A percentile compares a stretch with the other conserved stretches of the same genome.
These are phyloP conservation scores for Phorcus lineatus DNA, from an alignment of 2,888 invertebrate species.

Conservation along the genomic window DNA sequence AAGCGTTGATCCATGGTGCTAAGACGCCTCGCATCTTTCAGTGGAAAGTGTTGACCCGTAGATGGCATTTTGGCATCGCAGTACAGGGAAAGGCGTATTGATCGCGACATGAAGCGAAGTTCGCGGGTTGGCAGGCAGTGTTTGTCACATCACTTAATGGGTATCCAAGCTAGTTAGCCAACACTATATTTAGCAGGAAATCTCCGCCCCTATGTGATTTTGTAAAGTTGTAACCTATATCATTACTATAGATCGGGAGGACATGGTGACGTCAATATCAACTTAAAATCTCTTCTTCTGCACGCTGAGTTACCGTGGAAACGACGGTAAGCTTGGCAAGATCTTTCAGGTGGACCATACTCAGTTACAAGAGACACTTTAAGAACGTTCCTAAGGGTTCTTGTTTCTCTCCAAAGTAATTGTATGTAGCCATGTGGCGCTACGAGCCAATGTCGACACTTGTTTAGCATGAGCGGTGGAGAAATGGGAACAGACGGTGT, in stretches of 20 bases:
- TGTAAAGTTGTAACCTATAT: neutral
- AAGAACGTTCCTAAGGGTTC: neutral
- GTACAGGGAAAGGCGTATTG: neutral
- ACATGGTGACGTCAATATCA: no score
- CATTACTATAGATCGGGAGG: no score
- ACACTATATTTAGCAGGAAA: no score
- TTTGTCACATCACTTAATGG: neutral
- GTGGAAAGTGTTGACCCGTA: no score
- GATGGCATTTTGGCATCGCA: no score
- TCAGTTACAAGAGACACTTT: neutral
- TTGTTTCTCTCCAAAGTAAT: neutral
- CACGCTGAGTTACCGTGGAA: neutral
- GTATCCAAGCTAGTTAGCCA: neutral
- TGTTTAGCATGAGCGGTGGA: neutral
- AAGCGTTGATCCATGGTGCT: no score
- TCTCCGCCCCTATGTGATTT: neutral
- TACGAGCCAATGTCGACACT: neutral
- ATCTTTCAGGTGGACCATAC: neutral
- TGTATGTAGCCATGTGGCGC: constrained; percentile 4
- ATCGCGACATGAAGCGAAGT: neutral
- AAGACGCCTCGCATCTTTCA: no score
- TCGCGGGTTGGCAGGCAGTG: neutral
- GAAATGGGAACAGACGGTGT: neutral
- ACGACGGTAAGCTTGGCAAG: neutral
- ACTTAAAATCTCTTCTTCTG: neutral